Percentiles rank a stretch among this genome's conserved stretches.
Evolutionary conservation across 2,113 vertebrate genomes (phyloP).

Genomic region (Oophaga pumilio): DNA sequence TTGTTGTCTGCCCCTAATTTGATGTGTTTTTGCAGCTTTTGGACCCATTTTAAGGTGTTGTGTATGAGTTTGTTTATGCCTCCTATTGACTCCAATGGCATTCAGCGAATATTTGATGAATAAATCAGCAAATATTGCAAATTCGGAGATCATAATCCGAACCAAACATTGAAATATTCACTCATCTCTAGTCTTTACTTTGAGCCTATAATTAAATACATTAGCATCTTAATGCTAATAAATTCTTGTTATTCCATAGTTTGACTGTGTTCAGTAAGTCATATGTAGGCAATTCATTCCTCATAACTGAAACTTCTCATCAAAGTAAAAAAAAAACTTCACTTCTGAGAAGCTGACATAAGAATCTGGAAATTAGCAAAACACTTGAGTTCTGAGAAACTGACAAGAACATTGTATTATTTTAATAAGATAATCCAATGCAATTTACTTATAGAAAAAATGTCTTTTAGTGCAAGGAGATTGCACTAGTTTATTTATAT

Average conservation of each 20-base stretch:
- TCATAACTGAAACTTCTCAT: slow-evolving; percentile 42
- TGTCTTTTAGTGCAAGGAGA: slow-evolving; percentile 49
- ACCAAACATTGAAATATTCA: too few relatives aligned
- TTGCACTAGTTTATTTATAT: slow-evolving; percentile 54
- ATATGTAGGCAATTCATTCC: slow-evolving; percentile 26
- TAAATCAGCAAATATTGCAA: too few relatives aligned
- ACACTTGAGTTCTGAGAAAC: slow-evolving; percentile 48
- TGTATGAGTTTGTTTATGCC: too few relatives aligned
- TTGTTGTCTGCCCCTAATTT: too few relatives aligned
- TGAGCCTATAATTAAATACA: not conserved
- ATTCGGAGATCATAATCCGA: too few relatives aligned
- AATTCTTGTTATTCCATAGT: slow-evolving; percentile 6
- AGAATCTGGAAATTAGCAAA: slow-evolving; percentile 43
- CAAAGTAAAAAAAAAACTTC: slow-evolving; percentile 29
- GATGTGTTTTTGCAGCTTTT: too few relatives aligned
- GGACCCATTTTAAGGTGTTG: too few relatives aligned
- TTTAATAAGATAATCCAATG: slow-evolving; percentile 45
- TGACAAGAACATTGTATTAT: slow-evolving; percentile 44
- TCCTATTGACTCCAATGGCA: too few relatives aligned
- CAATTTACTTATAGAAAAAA: slow-evolving; percentile 44
- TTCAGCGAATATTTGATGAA: too few relatives aligned
- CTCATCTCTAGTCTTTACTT: too few relatives aligned
- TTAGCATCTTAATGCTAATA: slow-evolving; percentile 35
- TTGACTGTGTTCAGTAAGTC: slow-evolving; percentile 12
- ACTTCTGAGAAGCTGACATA: slow-evolving; percentile 53